These are phyloP conservation scores for Buteo buteo DNA, from an alignment of 2,113 vertebrate species.

Conservation along the genomic window DNA sequence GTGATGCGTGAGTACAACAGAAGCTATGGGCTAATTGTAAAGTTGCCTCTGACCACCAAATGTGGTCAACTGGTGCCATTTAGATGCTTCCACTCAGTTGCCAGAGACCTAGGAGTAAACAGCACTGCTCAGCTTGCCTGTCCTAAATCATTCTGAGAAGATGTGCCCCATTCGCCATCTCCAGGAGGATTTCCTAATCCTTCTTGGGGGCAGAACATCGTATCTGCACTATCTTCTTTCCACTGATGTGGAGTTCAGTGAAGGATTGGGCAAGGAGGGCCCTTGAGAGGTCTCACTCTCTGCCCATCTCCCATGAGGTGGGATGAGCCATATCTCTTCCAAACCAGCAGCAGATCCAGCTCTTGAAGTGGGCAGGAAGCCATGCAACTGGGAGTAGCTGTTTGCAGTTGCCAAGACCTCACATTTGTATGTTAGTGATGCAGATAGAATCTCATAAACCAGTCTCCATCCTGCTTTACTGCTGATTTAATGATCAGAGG, in stretches of 20 bases:
- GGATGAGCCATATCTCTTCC: not conserved
- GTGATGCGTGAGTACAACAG: not conserved
- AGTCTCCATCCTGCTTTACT: constrained; percentile 35
- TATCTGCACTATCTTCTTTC: not conserved
- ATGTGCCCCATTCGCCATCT: no score
- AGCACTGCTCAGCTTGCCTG: not conserved
- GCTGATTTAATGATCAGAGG: constrained; percentile 27
- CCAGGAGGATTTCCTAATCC: not conserved
- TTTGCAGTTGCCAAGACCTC: constrained; percentile 22
- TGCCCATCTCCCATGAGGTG: not conserved
- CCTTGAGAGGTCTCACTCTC: not conserved
- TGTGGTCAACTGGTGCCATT: not conserved
- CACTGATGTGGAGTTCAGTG: not conserved
- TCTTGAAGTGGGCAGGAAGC: not conserved
- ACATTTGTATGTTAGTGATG: not conserved
- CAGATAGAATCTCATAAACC: constrained; percentile 33
- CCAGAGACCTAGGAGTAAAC: not conserved
- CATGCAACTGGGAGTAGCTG: not conserved
- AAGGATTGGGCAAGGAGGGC: not conserved
- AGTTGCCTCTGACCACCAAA: not conserved
- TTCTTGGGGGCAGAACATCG: not conserved
- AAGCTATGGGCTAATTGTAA: not conserved
- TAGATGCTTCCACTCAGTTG: not conserved
- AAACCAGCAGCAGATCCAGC: not conserved
- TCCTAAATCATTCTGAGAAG: not conserved